Conservation (phyloP, 2,113 vertebrate species). For the Saccopteryx bilineata region DNA sequence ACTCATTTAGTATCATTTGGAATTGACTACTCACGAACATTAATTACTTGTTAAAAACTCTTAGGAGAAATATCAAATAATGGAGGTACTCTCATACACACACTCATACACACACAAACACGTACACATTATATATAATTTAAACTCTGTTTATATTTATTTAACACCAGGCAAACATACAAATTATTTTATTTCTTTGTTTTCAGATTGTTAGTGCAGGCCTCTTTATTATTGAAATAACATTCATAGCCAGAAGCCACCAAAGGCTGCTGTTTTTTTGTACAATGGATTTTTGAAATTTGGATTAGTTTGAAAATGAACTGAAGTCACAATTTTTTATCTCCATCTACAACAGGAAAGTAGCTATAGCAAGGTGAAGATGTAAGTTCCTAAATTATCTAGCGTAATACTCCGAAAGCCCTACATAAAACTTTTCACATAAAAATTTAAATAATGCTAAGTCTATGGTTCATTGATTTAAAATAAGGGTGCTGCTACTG, state of each 20-base stretch:
- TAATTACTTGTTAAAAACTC: constrained; percentile 24
- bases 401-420: constrained; percentile 6
- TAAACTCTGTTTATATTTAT: constrained; percentile 46
- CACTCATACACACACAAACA: neutral
- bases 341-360: neutral
- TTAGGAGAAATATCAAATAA: neutral
- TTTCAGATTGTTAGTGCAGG: neutral
- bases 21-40: constrained; percentile 29
- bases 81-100: neutral
- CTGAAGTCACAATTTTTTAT: neutral
- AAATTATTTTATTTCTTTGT: neutral
- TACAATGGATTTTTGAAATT: neutral
- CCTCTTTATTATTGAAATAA: constrained; percentile 10
- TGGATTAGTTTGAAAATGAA: constrained; percentile 26
- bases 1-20: constrained; percentile 33
- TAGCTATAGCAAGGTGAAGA: neutral
- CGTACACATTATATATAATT: neutral
- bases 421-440: constrained; percentile 58
- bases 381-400: constrained; percentile 33
- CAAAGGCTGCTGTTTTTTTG: neutral
- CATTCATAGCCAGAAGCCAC: neutral
- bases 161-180: neutral
- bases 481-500: neutral
- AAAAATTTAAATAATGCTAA: neutral
- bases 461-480: neutral